Base-by-base conservation (phyloP, 2,888 invertebrate species). In the Luperina nickerlii region DNA sequence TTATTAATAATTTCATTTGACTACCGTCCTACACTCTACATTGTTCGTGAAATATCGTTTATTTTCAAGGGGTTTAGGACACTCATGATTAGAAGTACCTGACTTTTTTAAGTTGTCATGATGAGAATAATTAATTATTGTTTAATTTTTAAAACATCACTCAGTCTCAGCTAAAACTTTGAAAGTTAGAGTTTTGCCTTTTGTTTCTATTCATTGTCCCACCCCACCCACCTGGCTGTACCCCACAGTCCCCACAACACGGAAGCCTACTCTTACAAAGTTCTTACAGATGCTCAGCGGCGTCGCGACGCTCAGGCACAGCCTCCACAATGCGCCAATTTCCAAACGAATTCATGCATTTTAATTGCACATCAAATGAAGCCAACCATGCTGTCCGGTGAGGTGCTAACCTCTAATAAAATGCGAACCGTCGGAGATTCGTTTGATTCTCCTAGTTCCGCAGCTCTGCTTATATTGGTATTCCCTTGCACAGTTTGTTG, bases 401-500 rank as follows among this genome's bases (percentile, higher is more conserved):
- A 87, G 73, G 79, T 79, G 87, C 81, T 87, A 81, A 82, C 79
- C 84, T 85, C 90, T 88, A 89, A 90, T 90, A 92, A 86, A 91
- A 91, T 91, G 91, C 92, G 91, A 92, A 93, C 93, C 90, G 92
- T 93, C 90, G 89, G 91, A 86, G 89, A 92, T 93, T 92, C 94
- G 92, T 95, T 95, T 92, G 92, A 93, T 91, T 91, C 93, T 92
- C 93, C 90, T 92, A 92, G 92, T 90, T 91, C 92, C 91, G 88
- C 51, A 65, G 70, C 70, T 76, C 92, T 90, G 92, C 92, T 93
- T 93, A 92, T 93, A 95, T 94, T 94, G 94, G 94, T 94, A 95
- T 96, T 96, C 95, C 94, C 95, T 96, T 95, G 94, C 95, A 92
- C 94, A 94, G 95, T 95, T 95, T 94, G 95, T 95, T 95, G 93